Conservation (phyloP, 2,888 invertebrate genomes). For the Troides oblongomaculatus region DNA sequence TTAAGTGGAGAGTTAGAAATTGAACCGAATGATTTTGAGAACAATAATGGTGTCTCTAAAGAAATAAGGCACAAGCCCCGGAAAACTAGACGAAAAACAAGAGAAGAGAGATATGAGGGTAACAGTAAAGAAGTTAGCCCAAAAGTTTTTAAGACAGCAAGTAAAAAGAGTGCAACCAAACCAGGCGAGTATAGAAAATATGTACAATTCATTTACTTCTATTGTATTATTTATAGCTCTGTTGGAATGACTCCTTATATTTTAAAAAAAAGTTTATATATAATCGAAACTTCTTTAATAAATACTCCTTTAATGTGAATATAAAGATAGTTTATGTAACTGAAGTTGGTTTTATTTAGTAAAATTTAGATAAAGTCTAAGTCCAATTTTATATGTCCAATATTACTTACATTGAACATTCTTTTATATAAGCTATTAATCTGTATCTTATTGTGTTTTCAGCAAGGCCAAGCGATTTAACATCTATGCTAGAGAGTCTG, state of each 20-base stretch:
- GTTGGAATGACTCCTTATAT: too few species aligned
- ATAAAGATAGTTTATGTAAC: too few species aligned
- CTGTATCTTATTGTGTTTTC: slow-evolving; percentile 36
- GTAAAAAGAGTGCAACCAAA: slow-evolving; percentile 53
- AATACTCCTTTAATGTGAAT: too few species aligned
- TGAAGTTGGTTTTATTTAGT: too few species aligned
- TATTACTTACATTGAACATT: too few species aligned
- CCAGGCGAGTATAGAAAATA: slow-evolving; percentile 45
- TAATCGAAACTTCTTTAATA: too few species aligned
- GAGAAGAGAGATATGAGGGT: slow-evolving; percentile 65
- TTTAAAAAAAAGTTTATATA: too few species aligned
- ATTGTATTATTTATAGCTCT: too few species aligned
- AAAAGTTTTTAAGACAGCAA: slow-evolving; percentile 69
- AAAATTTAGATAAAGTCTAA: too few species aligned
- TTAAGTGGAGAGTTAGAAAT: slow-evolving; percentile 76
- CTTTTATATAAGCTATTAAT: not conserved
- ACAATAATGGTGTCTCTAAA: slow-evolving; percentile 65
- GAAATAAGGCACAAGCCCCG: slow-evolving; percentile 67
- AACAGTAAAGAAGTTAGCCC: slow-evolving; percentile 71
- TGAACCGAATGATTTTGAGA: slow-evolving; percentile 70
- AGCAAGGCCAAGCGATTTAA: slow-evolving; percentile 70
- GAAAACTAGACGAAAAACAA: slow-evolving; percentile 66
- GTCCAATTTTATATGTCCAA: too few species aligned
- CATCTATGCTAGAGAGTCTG: slow-evolving; percentile 68
- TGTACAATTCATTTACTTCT: too few species aligned